Evolutionary conservation across 2,888 invertebrate genomes (phyloP).

Genomic region (Hyposoter didymator): DNA sequence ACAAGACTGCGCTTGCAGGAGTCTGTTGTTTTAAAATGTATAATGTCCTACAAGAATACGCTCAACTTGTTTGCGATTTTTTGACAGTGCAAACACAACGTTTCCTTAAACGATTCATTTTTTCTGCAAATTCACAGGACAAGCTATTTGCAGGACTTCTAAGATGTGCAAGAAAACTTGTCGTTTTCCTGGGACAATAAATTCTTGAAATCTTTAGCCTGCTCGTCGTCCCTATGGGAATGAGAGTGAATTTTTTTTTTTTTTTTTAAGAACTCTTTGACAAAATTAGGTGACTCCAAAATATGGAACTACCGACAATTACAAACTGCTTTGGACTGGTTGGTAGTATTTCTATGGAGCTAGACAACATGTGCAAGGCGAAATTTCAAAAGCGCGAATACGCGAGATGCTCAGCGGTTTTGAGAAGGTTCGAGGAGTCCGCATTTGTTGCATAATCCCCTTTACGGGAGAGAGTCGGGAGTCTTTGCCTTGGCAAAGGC

Average conservation of each 20-base stretch:
- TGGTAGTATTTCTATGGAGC: neutral
- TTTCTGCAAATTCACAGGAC: neutral
- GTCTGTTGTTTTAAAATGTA: neutral
- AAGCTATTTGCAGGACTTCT: too few species aligned
- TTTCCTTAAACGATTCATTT: neutral
- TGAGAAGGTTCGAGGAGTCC: constrained; percentile 69
- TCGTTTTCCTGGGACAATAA: neutral
- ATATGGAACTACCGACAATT: neutral
- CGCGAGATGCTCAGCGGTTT: constrained; percentile 67
- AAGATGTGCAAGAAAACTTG: neutral
- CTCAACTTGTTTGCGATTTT: neutral
- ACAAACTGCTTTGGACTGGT: neutral
- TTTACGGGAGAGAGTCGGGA: constrained; percentile 61
- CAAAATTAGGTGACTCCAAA: neutral
- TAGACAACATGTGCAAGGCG: constrained; percentile 3
- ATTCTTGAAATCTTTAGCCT: neutral
- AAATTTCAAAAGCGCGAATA: constrained; percentile 59
- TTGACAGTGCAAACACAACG: neutral
- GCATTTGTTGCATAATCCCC: constrained; percentile 75
- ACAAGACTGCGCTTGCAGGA: neutral
- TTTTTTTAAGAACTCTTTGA: neutral
- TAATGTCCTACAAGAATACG: neutral
- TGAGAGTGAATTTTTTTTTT: neutral
- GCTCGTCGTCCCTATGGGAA: neutral
- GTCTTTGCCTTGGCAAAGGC: constrained; percentile 56